Percentiles rank a stretch among this genome's conserved stretches.
Conservation (phyloP, 2,113 vertebrate genomes). For the Mobula hypostoma region DNA sequence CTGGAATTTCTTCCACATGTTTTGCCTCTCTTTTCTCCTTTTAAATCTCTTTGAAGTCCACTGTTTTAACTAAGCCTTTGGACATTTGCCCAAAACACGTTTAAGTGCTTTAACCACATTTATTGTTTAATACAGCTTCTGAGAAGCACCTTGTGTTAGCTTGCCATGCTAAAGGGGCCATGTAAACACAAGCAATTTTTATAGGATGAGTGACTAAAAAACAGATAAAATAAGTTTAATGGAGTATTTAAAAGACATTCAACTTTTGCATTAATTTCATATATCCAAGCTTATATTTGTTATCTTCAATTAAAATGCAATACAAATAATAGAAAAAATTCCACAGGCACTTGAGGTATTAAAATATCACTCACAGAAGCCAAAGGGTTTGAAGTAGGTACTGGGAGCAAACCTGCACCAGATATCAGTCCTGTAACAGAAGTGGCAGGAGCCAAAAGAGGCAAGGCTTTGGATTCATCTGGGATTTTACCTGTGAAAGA, state of each 20-base stretch:
- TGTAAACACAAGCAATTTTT: no score
- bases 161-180: no score
- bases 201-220: no score
- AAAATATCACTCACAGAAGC: conserved; percentile 50
- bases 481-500: conserved; percentile 91
- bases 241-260: not conserved
- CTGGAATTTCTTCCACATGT: no score
- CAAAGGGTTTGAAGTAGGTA: conserved; percentile 68
- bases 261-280: not conserved
- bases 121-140: no score
- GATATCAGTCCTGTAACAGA: conserved; percentile 79
- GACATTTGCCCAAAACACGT: no score
- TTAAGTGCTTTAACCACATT: no score
- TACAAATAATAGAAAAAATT: not conserved
- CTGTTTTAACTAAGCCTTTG: no score
- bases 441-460: conserved; percentile 80
- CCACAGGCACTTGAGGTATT: not conserved
- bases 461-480: conserved; percentile 93
- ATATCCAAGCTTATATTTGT: not conserved
- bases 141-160: no score
- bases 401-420: conserved; percentile 86
- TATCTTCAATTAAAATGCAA: not conserved
- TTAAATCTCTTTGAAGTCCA: no score
- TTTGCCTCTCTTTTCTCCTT: no score
- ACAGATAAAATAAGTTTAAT: no score